These are phyloP conservation scores for Dryobota labecula DNA, from an alignment of 2,888 invertebrate species.

Conservation along the genomic window DNA sequence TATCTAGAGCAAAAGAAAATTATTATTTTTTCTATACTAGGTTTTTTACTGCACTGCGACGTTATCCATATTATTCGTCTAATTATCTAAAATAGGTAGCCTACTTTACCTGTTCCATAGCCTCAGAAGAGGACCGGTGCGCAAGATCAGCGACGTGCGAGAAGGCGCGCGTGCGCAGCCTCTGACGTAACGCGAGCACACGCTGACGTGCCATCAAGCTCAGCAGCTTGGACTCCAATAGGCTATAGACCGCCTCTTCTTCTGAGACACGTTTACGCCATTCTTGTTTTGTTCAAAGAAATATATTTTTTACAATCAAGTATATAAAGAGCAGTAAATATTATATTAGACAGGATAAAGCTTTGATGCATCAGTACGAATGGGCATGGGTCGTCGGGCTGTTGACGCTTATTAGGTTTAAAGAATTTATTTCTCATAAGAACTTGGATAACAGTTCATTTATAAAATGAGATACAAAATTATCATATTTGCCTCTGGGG, in stretches of 20 bases:
- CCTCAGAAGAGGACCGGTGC: conserved; percentile 83
- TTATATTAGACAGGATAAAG: background rate
- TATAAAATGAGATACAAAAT: no score
- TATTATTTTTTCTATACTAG: background rate
- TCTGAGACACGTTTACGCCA: conserved; percentile 76
- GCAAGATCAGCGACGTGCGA: conserved; percentile 79
- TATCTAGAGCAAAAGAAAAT: no score
- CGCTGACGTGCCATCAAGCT: conserved; percentile 77
- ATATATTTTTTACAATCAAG: background rate
- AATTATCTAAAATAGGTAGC: background rate
- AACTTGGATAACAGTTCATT: no score
- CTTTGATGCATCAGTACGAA: background rate
- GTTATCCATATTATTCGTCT: background rate
- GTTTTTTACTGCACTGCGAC: background rate
- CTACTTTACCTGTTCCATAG: conserved; percentile 80
- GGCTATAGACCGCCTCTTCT: conserved; percentile 60
- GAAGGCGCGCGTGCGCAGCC: conserved; percentile 78
- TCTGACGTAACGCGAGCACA: conserved; percentile 80
- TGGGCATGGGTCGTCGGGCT: no score
- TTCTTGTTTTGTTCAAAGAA: conserved; percentile 69
- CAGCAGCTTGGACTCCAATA: conserved; percentile 71
- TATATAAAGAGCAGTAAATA: background rate
- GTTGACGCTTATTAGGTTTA: no score
- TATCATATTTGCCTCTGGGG: no score
- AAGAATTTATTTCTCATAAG: no score